A percentile compares a stretch with the other conserved stretches of the same genome.
Conservation (phyloP, 2,113 vertebrate genomes). For the Eleginops maclovinus region DNA sequence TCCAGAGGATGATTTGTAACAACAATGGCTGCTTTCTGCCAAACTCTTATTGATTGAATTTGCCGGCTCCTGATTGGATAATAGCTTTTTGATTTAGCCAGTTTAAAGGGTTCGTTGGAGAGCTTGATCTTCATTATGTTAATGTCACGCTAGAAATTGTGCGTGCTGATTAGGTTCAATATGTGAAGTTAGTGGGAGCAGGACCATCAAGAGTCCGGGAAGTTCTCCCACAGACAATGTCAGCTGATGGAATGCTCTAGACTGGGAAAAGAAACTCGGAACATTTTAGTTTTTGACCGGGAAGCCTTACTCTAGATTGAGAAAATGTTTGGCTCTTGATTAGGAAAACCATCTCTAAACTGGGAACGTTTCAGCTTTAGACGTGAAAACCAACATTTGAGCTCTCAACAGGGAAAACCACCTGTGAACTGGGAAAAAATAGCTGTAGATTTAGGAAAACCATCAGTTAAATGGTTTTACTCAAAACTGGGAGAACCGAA, state of each 20-base stretch:
- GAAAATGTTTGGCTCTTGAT: too few relatives aligned
- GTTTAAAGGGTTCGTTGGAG: background rate
- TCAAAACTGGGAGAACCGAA: too few relatives aligned
- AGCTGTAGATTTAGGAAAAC: background rate
- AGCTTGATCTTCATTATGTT: background rate
- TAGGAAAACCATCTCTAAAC: background rate
- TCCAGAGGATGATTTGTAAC: slow-evolving; percentile 41
- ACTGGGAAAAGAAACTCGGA: background rate
- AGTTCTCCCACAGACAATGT: background rate
- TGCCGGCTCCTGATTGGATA: slow-evolving; percentile 11
- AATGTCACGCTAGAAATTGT: slow-evolving; percentile 4
- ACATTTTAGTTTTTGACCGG: too few relatives aligned
- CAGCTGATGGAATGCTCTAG: background rate
- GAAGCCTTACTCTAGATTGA: background rate
- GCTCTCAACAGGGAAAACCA: background rate
- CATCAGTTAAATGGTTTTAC: too few relatives aligned
- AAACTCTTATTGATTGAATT: slow-evolving; percentile 22
- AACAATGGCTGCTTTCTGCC: slow-evolving; percentile 41
- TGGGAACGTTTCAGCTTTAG: background rate
- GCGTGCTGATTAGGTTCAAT: background rate
- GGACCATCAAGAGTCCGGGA: background rate
- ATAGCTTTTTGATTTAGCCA: slow-evolving; percentile 1
- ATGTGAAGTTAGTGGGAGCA: background rate
- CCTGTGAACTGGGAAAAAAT: too few relatives aligned
- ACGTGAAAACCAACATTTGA: background rate